A percentile compares a stretch with the other conserved stretches of the same genome.
phyloP scores from a whole-genome alignment of 1,140 invertebrate genomes.

The Adelges cooleyi region DNA sequence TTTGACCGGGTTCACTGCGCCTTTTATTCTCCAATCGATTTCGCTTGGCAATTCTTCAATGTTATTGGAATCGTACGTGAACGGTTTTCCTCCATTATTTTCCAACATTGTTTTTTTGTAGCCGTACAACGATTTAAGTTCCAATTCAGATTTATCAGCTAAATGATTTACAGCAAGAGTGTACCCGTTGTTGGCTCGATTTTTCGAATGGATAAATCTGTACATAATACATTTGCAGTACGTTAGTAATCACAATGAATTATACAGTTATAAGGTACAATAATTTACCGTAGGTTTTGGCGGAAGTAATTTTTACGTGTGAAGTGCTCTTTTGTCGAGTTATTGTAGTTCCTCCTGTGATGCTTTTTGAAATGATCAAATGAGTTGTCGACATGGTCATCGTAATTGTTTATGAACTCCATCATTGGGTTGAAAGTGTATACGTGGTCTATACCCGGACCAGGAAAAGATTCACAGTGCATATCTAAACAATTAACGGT shows the following conservation, averaged over 20 bases:
- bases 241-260: background rate
- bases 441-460: conserved; percentile 63
- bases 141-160: conserved; percentile 65
- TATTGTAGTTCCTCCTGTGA: conserved; percentile 59
- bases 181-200: conserved; percentile 63
- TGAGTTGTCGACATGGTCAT: conserved; percentile 60
- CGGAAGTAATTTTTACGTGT: conserved; percentile 68
- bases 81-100: conserved; percentile 58
- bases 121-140: conserved; percentile 69
- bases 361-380: conserved; percentile 65
- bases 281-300: conserved; percentile 69
- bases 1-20: conserved; percentile 89
- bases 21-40: conserved; percentile 81
- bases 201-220: conserved; percentile 74
- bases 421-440: conserved; percentile 86
- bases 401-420: conserved; percentile 68
- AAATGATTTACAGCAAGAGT: conserved; percentile 75
- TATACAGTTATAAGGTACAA: background rate
- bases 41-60: conserved; percentile 48
- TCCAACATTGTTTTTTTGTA: conserved; percentile 36
- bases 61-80: conserved; percentile 51
- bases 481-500: conserved; percentile 39
- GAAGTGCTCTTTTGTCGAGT: conserved; percentile 47
- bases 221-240: conserved; percentile 15
- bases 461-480: conserved; percentile 71